Percentiles rank a stretch among this genome's conserved stretches.
Evolutionary conservation across 2,888 invertebrate genomes (phyloP).

Genomic region (Microctonus brassicae): DNA sequence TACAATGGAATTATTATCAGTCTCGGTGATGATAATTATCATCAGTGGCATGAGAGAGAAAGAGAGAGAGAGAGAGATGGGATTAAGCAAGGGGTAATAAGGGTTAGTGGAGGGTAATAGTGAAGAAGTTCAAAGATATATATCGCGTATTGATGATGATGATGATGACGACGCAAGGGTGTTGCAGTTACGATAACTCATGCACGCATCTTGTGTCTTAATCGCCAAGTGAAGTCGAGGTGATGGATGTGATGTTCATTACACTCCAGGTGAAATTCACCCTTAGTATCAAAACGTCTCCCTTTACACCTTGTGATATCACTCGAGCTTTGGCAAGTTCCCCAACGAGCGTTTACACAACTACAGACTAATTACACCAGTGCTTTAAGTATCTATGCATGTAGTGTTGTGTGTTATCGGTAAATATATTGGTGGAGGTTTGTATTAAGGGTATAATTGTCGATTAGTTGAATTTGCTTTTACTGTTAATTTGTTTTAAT

Average conservation of each 20-base stretch:
- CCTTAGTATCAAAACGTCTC: neutral
- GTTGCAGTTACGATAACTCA: conserved; percentile 44
- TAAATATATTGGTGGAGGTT: conserved; percentile 28
- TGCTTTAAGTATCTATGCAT: neutral
- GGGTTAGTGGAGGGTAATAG: too few relatives aligned
- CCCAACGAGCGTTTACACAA: neutral
- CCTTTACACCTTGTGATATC: conserved; percentile 7
- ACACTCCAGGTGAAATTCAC: conserved; percentile 12
- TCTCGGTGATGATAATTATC: neutral
- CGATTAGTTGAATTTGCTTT: too few relatives aligned
- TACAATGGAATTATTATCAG: neutral
- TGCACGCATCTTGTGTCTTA: conserved; percentile 54
- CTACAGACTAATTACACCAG: conserved; percentile 57
- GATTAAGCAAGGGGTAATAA: too few relatives aligned
- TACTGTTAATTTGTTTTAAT: too few relatives aligned
- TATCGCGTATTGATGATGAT: neutral
- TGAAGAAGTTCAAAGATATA: neutral
- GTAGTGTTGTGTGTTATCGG: conserved; percentile 29
- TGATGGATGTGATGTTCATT: conserved; percentile 57
- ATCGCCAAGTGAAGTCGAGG: conserved; percentile 54
- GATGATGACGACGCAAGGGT: neutral
- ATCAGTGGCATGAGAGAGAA: too few relatives aligned
- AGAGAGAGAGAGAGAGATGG: too few relatives aligned
- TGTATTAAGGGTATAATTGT: conserved; percentile 52
- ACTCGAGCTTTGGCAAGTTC: conserved; percentile 9